Evolutionary conservation across 2,113 vertebrate species (phyloP).

Genomic region (Tichodroma muraria): DNA sequence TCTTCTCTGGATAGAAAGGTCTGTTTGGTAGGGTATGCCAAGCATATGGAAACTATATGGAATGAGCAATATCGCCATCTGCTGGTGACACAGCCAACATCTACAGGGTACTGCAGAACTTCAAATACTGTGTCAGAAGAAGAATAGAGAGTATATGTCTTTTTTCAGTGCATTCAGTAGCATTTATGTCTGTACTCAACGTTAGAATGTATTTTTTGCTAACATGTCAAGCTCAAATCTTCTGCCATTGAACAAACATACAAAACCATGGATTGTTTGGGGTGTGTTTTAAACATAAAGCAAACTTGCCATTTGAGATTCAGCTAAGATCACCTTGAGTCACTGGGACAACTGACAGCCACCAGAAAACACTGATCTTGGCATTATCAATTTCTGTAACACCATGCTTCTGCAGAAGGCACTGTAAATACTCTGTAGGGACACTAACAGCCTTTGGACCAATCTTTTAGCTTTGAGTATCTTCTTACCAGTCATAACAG

Average conservation of each 20-base stretch:
- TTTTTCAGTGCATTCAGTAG: not conserved
- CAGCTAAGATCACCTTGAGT: not conserved
- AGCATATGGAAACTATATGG: not conserved
- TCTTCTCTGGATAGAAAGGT: not conserved
- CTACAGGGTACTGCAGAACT: not conserved
- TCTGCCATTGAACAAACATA: not conserved
- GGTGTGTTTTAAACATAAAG: not conserved
- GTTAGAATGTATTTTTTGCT: not conserved
- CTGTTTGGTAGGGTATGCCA: not conserved
- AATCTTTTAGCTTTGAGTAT: not conserved
- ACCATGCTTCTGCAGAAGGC: not conserved
- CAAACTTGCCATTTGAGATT: not conserved
- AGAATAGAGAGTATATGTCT: fast-evolving
- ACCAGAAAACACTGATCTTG: not conserved
- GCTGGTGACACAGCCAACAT: not conserved
- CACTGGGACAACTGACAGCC: not conserved
- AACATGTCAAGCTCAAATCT: not conserved
- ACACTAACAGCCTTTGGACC: not conserved
- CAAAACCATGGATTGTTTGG: not conserved
- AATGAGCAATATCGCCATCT: slow-evolving; percentile 29
- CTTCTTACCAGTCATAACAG: not conserved
- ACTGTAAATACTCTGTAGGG: not conserved
- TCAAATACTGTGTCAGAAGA: not conserved
- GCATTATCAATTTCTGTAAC: not conserved
- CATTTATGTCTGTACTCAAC: not conserved